These are phyloP conservation scores for Adineta ricciae DNA, from an alignment of 2,888 invertebrate genomes.

Conservation along the genomic window DNA sequence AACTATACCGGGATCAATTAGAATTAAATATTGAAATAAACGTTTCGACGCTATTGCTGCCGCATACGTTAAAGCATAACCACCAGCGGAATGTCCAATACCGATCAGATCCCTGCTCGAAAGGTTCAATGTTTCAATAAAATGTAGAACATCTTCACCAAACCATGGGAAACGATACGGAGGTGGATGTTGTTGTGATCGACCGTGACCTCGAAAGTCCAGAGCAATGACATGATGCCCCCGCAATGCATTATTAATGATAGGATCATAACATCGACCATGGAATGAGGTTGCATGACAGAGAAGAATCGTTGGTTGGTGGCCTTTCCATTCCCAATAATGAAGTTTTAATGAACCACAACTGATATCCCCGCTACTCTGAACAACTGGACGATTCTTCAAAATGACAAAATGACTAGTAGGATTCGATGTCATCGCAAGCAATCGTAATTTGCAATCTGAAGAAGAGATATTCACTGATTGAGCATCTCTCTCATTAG, in stretches of 20 bases:
- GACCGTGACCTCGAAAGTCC: neutral
- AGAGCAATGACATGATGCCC: neutral
- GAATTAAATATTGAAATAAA: neutral
- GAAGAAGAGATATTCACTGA: neutral
- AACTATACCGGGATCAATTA: neutral
- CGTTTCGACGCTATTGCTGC: neutral
- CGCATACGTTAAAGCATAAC: neutral
- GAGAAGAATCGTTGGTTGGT: neutral
- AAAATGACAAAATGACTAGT: neutral
- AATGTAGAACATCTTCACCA: neutral
- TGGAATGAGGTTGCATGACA: neutral
- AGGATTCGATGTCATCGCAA: neutral
- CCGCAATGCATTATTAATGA: neutral
- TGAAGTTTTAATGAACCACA: neutral
- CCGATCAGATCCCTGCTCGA: neutral
- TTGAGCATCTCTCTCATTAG: too few species aligned
- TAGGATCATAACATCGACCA: constrained; percentile 1
- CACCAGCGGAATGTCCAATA: neutral
- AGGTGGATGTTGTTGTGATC: neutral
- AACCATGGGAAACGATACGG: neutral
- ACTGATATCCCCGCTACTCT: neutral
- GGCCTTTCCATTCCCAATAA: neutral
- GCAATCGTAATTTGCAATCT: neutral
- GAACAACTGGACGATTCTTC: neutral
- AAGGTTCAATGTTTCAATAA: neutral